These are phyloP conservation scores for Capreolus pygargus DNA, from an alignment of 2,113 vertebrate species.

Conservation along the genomic window DNA sequence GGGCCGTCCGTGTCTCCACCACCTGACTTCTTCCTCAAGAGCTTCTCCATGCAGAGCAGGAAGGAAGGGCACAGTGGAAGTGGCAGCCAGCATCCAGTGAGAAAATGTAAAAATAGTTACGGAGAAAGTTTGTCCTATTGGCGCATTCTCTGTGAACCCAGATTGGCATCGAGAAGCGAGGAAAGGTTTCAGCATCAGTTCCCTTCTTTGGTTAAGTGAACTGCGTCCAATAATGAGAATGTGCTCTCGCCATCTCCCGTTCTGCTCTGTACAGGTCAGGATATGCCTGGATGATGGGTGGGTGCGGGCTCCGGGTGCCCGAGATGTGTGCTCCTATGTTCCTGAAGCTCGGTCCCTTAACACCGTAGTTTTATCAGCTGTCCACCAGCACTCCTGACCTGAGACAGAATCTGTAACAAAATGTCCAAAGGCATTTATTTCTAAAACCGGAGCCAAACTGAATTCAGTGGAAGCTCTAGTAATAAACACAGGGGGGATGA, in stretches of 20 bases:
- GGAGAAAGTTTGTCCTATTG: not conserved
- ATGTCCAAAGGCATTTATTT: not conserved
- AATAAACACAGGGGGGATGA: fast-evolving
- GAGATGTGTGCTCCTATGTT: not conserved
- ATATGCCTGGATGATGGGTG: not conserved
- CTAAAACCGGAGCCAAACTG: not conserved
- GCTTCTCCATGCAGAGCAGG: not conserved
- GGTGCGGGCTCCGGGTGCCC: not conserved
- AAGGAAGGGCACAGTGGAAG: not conserved
- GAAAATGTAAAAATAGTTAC: no score
- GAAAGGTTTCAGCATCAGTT: no score
- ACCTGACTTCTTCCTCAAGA: fast-evolving
- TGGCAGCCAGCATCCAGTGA: not conserved
- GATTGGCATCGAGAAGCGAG: not conserved
- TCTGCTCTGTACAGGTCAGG: not conserved
- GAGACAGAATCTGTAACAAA: not conserved
- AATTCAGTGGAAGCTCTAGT: not conserved
- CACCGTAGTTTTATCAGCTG: not conserved
- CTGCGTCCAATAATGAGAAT: not conserved
- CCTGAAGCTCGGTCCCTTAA: not conserved
- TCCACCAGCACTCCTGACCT: not conserved
- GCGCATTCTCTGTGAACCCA: not conserved
- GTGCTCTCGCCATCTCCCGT: not conserved
- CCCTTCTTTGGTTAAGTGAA: not conserved
- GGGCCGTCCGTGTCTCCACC: fast-evolving